Evolutionary conservation across 2,797 vertebrate species (phyloP), one percentile per base, ranked within the genome.

Genomic region (Pseudomugil tenellus): DNA sequence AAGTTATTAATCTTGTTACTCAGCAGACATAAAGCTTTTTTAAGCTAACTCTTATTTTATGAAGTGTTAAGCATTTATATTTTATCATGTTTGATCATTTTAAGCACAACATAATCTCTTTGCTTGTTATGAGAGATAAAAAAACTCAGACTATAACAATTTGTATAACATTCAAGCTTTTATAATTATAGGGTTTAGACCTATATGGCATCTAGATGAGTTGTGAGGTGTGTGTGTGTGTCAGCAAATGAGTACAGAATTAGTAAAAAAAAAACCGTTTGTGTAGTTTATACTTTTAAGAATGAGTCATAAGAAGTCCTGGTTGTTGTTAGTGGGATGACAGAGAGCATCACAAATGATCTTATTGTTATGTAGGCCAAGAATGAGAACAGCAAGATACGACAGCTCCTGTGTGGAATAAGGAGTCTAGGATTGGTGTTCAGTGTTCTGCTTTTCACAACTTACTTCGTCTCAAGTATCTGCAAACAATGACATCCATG

Each of bases 341-440:
- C 17, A 53, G 37, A 53, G 37, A 49, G 62, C 32, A 43, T 37
- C 51, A 70, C 25, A 62, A 67, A 39, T n/a, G 32, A n/a, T 63
- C 28, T 21, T 21, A 7, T 7, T 67, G 57, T 58, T 53, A 61
- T 57, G 54, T 48, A 13, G 43, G 14, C 35, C 43, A 28, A 66
- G 49, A 70, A 70, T 39, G 10, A 26, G 37, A 69, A 46, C 11
- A 72, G 21, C 61, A 17, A 43, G 3, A 26, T 28, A 52, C 49
- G 16, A 16, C 26, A 55, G 19, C 56, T 73, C 59, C 66, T 58
- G 29, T 9, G 55, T 67, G 43, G 67, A 37, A 70, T 46, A 23
- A 67, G 49, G 56, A 74, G 61, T 70, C 9, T 61, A 56, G 17
- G 17, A 64, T 51, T 43, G 34, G n/a, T 14, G 63, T 63, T 79